A percentile compares a stretch with the other conserved stretches of the same genome.
Conservation (phyloP, 2,888 invertebrate species). For the Julus scanicus region DNA sequence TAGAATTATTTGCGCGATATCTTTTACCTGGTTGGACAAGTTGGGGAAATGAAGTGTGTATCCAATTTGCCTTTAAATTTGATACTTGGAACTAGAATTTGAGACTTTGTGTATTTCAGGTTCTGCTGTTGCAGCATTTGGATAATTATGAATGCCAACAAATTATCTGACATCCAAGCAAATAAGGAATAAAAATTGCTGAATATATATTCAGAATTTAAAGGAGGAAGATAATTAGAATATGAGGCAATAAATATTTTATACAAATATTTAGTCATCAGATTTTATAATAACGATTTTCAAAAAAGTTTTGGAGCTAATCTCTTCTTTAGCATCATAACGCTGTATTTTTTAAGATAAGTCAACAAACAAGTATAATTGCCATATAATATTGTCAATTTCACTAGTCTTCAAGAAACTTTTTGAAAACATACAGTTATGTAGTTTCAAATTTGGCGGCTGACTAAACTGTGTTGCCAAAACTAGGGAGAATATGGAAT, state of each 20-base stretch:
- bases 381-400: too few relatives aligned
- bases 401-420: too few relatives aligned
- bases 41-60: slow-evolving; percentile 83
- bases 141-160: slow-evolving; percentile 12
- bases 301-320: too few relatives aligned
- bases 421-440: too few relatives aligned
- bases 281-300: too few relatives aligned
- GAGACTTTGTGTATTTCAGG: slow-evolving; percentile 8
- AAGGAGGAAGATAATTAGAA: neutral
- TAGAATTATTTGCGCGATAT: slow-evolving; percentile 94
- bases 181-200: neutral
- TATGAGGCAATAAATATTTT: neutral
- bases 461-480: neutral
- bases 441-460: slow-evolving; percentile 11
- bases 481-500: neutral
- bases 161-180: neutral
- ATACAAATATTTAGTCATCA: neutral
- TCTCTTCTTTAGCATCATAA: too few relatives aligned
- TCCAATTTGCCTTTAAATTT: neutral
- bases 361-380: too few relatives aligned
- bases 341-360: too few relatives aligned
- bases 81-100: neutral
- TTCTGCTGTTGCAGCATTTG: slow-evolving; percentile 44
- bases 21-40: slow-evolving; percentile 86
- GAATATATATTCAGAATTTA: neutral